Evolutionary conservation across 2,113 vertebrate species (phyloP).

Genomic region (Ascaphus truei): DNA sequence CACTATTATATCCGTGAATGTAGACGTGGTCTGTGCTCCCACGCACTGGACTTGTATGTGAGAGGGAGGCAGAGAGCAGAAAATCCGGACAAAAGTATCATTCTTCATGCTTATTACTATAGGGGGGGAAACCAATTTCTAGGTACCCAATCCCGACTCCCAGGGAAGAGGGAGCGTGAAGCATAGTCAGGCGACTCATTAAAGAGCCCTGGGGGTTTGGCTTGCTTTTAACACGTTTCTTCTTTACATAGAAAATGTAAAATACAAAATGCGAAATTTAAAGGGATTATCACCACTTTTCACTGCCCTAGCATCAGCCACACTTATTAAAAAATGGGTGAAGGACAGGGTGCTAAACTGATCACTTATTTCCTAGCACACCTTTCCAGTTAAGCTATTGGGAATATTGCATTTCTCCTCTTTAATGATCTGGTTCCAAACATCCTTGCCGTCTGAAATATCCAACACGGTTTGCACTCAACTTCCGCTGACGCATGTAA

Average conservation of each 20-base stretch:
- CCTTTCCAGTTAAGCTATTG: background rate
- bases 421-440: background rate
- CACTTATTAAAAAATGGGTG: constrained; percentile 6
- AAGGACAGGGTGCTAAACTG: constrained; percentile 18
- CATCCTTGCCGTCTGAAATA: too few relatives aligned
- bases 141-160: constrained; percentile 39
- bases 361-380: constrained; percentile 5
- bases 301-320: constrained; percentile 26
- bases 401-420: background rate
- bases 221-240: constrained; percentile 55
- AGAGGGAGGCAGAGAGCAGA: constrained; percentile 31
- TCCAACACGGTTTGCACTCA: too few relatives aligned
- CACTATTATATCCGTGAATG: constrained; percentile 41
- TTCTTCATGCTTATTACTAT: constrained; percentile 38
- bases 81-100: constrained; percentile 37
- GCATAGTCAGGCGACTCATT: constrained; percentile 57
- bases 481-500: too few relatives aligned
- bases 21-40: constrained; percentile 44
- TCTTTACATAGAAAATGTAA: background rate
- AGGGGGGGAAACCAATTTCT: constrained; percentile 23
- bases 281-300: constrained; percentile 47
- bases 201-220: constrained; percentile 50
- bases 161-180: constrained; percentile 40
- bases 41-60: constrained; percentile 41
- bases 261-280: constrained; percentile 30